Evolutionary conservation across 2,888 invertebrate genomes (phyloP).

Genomic region (Thymelicus sylvestris): DNA sequence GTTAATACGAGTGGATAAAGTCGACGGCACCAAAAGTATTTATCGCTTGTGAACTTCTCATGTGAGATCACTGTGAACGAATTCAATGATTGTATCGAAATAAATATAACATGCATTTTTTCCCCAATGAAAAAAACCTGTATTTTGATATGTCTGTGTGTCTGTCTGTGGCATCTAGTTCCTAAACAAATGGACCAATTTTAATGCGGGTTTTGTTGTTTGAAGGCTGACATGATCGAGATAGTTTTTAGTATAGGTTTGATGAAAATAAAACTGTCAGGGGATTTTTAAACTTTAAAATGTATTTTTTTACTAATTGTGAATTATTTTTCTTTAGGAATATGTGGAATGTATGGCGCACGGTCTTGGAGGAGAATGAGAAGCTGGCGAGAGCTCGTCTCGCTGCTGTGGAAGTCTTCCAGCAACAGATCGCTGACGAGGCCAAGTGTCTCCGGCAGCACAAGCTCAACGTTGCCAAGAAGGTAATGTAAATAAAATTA

Average conservation of each 20-base stretch:
- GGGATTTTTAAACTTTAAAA: too few relatives aligned
- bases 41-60: background rate
- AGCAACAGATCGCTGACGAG: conserved; percentile 97
- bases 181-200: too few relatives aligned
- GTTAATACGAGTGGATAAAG: background rate
- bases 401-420: conserved; percentile 97
- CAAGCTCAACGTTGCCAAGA: conserved; percentile 92
- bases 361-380: conserved; percentile 97
- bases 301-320: background rate
- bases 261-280: too few relatives aligned
- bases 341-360: conserved; percentile 99
- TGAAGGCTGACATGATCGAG: too few relatives aligned
- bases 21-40: background rate
- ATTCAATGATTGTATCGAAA: background rate
- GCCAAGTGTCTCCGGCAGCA: conserved; percentile 93
- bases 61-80: background rate
- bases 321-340: conserved; percentile 86
- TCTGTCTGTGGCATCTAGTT: too few relatives aligned
- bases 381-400: conserved; percentile 95
- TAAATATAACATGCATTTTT: background rate
- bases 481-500: conserved; percentile 79
- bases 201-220: too few relatives aligned
- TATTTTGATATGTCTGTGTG: too few relatives aligned
- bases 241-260: too few relatives aligned
- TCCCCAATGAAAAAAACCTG: too few relatives aligned